Conservation (phyloP, 2,113 vertebrate species). For the Taxidea taxus region DNA sequence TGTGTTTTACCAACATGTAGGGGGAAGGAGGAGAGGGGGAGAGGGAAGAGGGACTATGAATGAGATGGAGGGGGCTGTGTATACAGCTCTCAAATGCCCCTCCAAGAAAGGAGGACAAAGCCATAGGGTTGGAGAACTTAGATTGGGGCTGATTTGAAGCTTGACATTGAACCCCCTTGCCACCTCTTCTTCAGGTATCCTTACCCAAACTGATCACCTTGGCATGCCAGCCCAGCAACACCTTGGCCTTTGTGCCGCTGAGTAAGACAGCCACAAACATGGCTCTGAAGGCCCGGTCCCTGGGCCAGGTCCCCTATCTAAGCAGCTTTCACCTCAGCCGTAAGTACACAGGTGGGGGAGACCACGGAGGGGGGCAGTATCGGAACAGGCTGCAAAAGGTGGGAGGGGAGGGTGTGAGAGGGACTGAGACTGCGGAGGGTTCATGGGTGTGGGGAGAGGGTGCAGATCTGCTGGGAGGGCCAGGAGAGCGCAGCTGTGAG, state of each 20-base stretch:
- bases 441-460: neutral
- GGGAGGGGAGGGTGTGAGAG: neutral
- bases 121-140: neutral
- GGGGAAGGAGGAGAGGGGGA: too few relatives aligned
- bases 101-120: neutral
- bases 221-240: neutral
- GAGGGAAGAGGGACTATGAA: neutral
- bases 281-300: neutral
- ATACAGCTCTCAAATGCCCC: neutral
- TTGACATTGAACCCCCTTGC: neutral
- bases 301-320: neutral
- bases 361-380: neutral
- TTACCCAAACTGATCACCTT: conserved; percentile 30
- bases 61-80: fast-evolving
- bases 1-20: neutral
- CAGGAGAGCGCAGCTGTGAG: neutral
- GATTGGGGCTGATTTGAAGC: neutral
- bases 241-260: neutral
- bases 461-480: too few relatives aligned
- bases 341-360: neutral
- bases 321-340: neutral
- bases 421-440: neutral
- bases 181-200: neutral
- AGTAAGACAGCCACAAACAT: neutral
- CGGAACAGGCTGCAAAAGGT: neutral